Evolutionary conservation across 1,140 invertebrate species (phyloP), one percentile per base, ranked within the genome.

Genomic region (Drosophila truncata): DNA sequence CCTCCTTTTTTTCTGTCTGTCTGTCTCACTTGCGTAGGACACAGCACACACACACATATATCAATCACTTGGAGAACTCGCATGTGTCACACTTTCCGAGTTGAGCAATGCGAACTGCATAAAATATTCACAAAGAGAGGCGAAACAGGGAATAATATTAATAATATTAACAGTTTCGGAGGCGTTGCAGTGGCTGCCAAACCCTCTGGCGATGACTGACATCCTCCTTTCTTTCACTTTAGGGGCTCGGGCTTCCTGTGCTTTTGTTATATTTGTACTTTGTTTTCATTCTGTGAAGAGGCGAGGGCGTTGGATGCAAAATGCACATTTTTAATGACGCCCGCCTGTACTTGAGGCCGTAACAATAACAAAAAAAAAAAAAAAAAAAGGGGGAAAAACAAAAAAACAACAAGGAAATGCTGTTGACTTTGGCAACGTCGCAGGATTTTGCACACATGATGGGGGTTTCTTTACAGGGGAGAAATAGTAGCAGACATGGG

Each of bases 281-380:
- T 79, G 76, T 73, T 79, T 42, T 67, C 27, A 18, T 67, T 57
- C 55, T 72, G 66, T 50, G 44, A 60, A 71, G 41, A 20, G 52
- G 47, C 65, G 65, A 71, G 74, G 55, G 49, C n/a, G 65, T 70
- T 77, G 72, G 44, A 84, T 84, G 77, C 64, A 69, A 90, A 88
- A 88, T 88, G 84, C 84, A 90, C 84, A 88, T 88, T 88, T 88
- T 88, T 88, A 88, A 88, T 88, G 85, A 87, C 69, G 72, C 42
- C 75, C 65, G 75, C 49, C 84, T 83, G 84, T 85, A 90, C 84
- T 88, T 90, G 80, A 90, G 67, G 50, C 72, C 41, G 41, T 18
- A 69, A 63, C 55, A 64, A 64, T 62, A 69, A 64, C 33, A 72
- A 60, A 42, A 54, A 66, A 47, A 67, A 64, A 25, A 72, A 63